Conservation (phyloP, 2,797 vertebrate genomes). For the Huso huso region DNA sequence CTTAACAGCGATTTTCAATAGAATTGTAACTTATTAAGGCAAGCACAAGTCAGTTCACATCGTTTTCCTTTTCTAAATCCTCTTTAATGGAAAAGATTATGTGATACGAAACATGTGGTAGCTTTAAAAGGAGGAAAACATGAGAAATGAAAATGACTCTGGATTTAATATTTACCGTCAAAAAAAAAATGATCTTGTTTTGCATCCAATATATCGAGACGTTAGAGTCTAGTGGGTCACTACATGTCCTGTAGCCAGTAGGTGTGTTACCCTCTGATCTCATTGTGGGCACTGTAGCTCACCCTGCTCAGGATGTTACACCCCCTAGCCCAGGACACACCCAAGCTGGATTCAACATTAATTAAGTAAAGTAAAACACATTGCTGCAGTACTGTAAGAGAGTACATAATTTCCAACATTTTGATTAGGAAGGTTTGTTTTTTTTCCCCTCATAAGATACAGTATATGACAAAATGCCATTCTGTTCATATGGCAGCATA, state of each 20-base stretch:
- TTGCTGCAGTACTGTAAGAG: no score
- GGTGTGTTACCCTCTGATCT: slow-evolving; percentile 10
- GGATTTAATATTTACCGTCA: slow-evolving; percentile 6
- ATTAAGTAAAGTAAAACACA: no score
- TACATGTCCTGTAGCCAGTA: neutral
- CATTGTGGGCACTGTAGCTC: neutral
- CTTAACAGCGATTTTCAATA: no score
- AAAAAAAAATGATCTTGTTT: neutral
- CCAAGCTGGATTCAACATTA: no score
- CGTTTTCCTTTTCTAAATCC: slow-evolving; percentile 16
- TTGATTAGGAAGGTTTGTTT: no score
- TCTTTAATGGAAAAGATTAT: slow-evolving; percentile 30
- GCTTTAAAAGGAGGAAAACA: slow-evolving; percentile 1
- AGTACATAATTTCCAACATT: no score
- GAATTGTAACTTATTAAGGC: no score
- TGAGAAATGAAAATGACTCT: slow-evolving; percentile 9
- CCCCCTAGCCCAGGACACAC: no score
- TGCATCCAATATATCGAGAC: neutral
- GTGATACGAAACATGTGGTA: slow-evolving; percentile 26
- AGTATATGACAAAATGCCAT: no score
- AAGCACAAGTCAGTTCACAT: neutral
- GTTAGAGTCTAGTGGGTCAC: neutral
- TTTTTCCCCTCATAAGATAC: no score
- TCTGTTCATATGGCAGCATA: no score
- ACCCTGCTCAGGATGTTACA: no score